Base-by-base conservation (phyloP, 2,113 vertebrate genomes). In the Onychostruthus taczanowskii region DNA sequence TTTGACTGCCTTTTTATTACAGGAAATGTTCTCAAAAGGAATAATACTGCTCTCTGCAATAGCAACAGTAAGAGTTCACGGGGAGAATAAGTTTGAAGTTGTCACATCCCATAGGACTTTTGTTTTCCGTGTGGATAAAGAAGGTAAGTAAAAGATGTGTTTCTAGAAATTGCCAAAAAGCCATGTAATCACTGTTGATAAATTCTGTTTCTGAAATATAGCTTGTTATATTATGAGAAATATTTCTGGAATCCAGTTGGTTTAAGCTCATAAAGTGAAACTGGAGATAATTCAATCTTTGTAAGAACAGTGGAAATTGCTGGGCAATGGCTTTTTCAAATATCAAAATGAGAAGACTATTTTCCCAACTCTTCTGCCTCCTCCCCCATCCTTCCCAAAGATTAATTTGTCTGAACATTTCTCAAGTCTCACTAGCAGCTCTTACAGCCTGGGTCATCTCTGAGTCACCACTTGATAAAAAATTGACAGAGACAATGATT, bases 1-100 rank as follows among this genome's bases (percentile, higher is more conserved):
- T 80, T 80, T 30, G 47, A 30, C 75, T 94, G 59, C 21, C 7
- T 79, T 56, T 95, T 87, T 95, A 12, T 96, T 92, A 22, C 82
- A 99, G 99, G 99, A 99, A 96, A 98, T 99, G 95, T 99, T 99
- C 96, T 99, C 99, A 47, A 99, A 99, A 97, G 99, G 99, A 84
- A 98, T 99, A 97, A 98, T 99, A 89, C 98, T 98, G 59, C 97
- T 99, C 24, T 98, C 98, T n/a, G 98, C 98, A 49, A 79, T 99
- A 96, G 97, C 96, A 81, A 97, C 98, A 75, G 97, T 99, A 68
- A 98, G 98, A 87, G 96, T 97, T 92, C 97, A 98, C 1, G 98
- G 99, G 24, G 99, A 99, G 89, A 99, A 98, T 97, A 99, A 98
- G 96, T 99, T 99, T 92, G 99, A 99, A 97, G 98, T 99, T 47